Base-by-base conservation (phyloP, 2,888 invertebrate species). In the Lasioglossum figueresi region DNA sequence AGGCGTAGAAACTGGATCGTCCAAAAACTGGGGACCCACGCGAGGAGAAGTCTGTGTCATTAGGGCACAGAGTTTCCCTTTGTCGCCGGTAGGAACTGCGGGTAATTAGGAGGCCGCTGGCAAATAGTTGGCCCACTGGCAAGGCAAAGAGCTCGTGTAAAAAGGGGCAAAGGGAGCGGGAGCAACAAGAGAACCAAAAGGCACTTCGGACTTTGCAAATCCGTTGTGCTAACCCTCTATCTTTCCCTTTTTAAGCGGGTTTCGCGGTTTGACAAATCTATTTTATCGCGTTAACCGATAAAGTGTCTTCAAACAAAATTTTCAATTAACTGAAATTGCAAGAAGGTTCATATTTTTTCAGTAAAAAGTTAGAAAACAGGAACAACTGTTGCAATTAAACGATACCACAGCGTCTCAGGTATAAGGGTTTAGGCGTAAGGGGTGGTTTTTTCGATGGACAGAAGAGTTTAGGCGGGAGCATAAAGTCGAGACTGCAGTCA, bases 31-130 rank as follows among this genome's bases (percentile, higher is more conserved):
- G 77, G 79, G 10, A 70, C 68, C 76, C 80, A 84, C 84, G 76
- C 82, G 78, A 74, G 6, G 31, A 34, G 81, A 83, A 86, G 74
- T 82, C 37, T 79, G 83, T 82, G 88, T 87, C 85, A 83, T 91
- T 91, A 90, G 88, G 86, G 86, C 83, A 52, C 74, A 76, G 72
- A 66, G 82, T 70, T 70, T 12, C 75, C 87, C 88, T 88, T 89
- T 90, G 91, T 92, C 91, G 91, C 89, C 88, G 91, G 89, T 88
- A 84, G 88, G 88, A 91, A 91, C 91, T 93, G 91, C 88, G 91
- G 92, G 92, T 92, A 93, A 92, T 93, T 93, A 92, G 91, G 87
- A 89, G 88, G 82, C 88, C 80, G 90, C 87, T 91, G 86, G 88
- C 91, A 92, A 93, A 92, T 91, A 92, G 89, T 91, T 89, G 86